phyloP scores from a whole-genome alignment of 2,888 invertebrate species.

The Standfussiana lucernea region DNA sequence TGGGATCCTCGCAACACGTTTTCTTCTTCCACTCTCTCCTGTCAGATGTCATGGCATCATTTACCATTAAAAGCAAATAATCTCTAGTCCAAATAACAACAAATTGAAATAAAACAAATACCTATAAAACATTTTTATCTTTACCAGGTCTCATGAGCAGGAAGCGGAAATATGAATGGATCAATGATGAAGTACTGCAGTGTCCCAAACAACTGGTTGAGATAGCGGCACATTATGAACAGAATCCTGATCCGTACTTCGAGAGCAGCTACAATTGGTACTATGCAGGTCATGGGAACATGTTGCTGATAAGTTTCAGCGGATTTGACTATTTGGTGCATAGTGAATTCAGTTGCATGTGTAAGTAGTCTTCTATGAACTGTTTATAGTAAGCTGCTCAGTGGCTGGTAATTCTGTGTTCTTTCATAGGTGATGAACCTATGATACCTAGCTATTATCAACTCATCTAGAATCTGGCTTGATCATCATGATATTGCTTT shows the following conservation, averaged over 20 bases:
- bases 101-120: neutral
- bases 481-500: neutral
- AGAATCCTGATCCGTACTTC: slow-evolving; percentile 84
- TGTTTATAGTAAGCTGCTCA: neutral
- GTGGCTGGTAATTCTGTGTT: neutral
- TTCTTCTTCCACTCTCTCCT: neutral
- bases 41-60: neutral
- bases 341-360: slow-evolving; percentile 80
- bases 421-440: neutral
- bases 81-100: neutral
- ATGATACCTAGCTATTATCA: neutral
- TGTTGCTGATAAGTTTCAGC: slow-evolving; percentile 76
- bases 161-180: slow-evolving; percentile 68
- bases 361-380: slow-evolving; percentile 76
- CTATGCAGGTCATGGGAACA: slow-evolving; percentile 85
- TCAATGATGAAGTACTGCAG: slow-evolving; percentile 81
- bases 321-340: slow-evolving; percentile 81
- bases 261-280: slow-evolving; percentile 86
- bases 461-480: neutral
- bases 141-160: slow-evolving; percentile 54
- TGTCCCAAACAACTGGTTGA: slow-evolving; percentile 82
- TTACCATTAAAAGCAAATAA: neutral
- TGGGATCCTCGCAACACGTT: neutral
- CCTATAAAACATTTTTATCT: neutral
- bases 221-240: slow-evolving; percentile 80